Evolutionary conservation across 2,113 vertebrate species (phyloP), one percentile per base, ranked within the genome.

Genomic region (Nesogale talazaci): DNA sequence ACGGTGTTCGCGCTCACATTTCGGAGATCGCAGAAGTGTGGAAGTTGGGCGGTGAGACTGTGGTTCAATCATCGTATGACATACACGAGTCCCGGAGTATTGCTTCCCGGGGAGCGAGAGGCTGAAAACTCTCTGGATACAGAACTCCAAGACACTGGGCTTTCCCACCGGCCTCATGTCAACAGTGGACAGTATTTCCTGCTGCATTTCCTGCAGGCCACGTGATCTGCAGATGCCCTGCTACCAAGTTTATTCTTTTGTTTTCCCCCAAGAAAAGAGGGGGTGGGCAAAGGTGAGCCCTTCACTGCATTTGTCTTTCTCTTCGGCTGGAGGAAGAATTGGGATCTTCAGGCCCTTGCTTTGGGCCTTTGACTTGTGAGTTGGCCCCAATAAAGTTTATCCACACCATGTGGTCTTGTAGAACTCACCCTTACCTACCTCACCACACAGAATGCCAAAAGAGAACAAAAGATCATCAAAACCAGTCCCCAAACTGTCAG

Each of bases 341-440:
- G 25, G 74, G 70, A 75, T n/a, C 14, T 52, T 52, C 46, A 42
- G 40, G 19, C 57, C 14, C 9, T 72, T 80, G 31, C 11, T 75
- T 70, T 19, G 2, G 75, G 65, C n/a, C 27, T 31, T 88, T 83
- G 56, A 3, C 38, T 89, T 89, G n/a, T 80, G 36, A 70, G 29
- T 57, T 27, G 27, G 10, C 20, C 16, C 11, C 46, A 80, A 0
- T n/a, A 25, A 46, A 72, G 42, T 16, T 75, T 81, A 29, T 78
- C 31, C 23, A 27, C 52, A 46, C 29, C 12, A 29, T 31, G 19
- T n/a, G 27, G 70, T 67, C 34, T 11, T 29, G 34, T 20, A 90
- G 59, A 91, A 90, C 67, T 84, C 38, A 80, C 59, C 80, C 84
- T 80, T 86, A 63, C 52, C 34, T 7, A 31, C 12, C 10, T 89